These are phyloP conservation scores for Tadarida brasiliensis DNA, from an alignment of 2,797 vertebrate species.

Conservation along the genomic window DNA sequence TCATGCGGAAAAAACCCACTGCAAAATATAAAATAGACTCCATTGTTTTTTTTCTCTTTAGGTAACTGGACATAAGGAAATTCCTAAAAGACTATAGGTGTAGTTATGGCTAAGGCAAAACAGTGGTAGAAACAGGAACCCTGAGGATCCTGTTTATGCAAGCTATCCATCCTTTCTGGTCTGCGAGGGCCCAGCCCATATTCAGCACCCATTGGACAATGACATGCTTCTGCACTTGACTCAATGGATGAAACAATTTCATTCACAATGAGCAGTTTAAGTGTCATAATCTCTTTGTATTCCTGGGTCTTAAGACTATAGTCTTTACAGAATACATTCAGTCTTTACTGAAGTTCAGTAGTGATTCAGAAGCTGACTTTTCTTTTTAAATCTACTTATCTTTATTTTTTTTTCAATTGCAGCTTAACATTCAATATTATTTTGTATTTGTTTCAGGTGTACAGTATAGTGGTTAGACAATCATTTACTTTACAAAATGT, in stretches of 20 bases:
- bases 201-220: background rate
- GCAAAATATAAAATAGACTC: background rate
- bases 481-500: background rate
- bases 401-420: background rate
- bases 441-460: background rate
- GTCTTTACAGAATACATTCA: background rate
- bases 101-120: background rate
- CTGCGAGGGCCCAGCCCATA: background rate
- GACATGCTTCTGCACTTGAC: background rate
- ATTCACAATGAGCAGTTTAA: background rate
- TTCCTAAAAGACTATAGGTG: background rate
- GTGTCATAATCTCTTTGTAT: background rate
- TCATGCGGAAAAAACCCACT: background rate
- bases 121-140: background rate
- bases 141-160: background rate
- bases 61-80: background rate
- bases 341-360: background rate
- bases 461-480: background rate
- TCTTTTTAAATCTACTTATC: background rate
- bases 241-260: background rate
- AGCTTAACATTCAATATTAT: background rate
- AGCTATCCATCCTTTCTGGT: background rate
- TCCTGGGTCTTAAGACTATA: background rate
- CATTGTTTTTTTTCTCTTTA: background rate
- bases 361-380: background rate